phyloP scores from a whole-genome alignment of 2,113 vertebrate species.

The Campylorhamphus procurvoides region DNA sequence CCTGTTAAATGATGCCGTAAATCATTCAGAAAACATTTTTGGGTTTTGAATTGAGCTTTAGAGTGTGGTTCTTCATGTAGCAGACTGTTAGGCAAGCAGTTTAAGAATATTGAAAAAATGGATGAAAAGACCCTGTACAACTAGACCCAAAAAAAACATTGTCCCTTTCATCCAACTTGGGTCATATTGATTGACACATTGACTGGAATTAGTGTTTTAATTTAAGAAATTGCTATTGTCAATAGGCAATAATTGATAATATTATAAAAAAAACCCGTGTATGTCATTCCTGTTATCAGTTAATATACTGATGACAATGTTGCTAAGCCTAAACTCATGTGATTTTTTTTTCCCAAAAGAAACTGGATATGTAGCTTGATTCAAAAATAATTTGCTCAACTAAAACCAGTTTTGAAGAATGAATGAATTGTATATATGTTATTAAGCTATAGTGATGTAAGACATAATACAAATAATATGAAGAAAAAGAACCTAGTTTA shows the following conservation, averaged over 20 bases:
- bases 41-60: not conserved
- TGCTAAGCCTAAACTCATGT: not conserved
- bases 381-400: not conserved
- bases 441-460: not conserved
- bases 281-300: not conserved
- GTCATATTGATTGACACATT: not conserved
- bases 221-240: not conserved
- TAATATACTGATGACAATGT: not conserved
- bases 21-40: not conserved
- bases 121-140: not conserved
- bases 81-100: not conserved
- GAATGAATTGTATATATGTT: not conserved
- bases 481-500: not conserved
- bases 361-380: not conserved
- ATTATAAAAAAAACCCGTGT: rapidly evolving
- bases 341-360: not conserved
- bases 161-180: not conserved
- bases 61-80: not conserved
- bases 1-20: not conserved
- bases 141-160: not conserved
- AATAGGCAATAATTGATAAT: not conserved
- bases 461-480: not conserved
- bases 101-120: not conserved
- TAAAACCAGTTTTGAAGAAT: not conserved
- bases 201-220: not conserved